These are phyloP conservation scores for Agonopterix heracliana DNA, from an alignment of 2,888 invertebrate genomes.

Conservation along the genomic window DNA sequence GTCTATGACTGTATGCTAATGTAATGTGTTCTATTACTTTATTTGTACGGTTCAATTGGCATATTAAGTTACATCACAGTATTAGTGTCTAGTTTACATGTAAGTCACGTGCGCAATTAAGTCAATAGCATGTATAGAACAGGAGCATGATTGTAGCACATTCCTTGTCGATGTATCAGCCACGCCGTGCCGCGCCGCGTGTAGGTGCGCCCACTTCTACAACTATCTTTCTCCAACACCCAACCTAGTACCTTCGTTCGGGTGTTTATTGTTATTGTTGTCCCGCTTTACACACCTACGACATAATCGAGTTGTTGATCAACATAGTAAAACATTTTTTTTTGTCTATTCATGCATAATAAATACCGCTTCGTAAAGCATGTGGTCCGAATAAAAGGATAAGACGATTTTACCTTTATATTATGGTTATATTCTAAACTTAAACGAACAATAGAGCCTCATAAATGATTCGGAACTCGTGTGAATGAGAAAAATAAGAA, in stretches of 20 bases:
- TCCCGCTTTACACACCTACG: conserved; percentile 7
- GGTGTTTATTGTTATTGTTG: conserved; percentile 9
- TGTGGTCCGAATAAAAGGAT: no score
- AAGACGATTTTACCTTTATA: no score
- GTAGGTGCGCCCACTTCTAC: conserved; percentile 23
- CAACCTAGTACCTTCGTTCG: neutral
- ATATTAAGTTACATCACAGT: neutral
- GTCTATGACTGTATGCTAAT: no score
- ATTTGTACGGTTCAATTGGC: neutral
- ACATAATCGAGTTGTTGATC: conserved; percentile 1
- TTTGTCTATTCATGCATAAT: neutral
- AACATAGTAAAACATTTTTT: conserved; percentile 1
- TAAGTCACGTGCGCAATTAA: conserved; percentile 28
- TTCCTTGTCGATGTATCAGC: conserved; percentile 45
- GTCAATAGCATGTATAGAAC: conserved; percentile 32
- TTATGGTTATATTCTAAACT: neutral
- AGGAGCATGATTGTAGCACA: conserved; percentile 37
- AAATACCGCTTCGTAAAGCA: no score
- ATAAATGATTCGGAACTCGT: neutral
- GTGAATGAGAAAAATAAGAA: conserved; percentile 14
- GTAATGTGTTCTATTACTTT: no score
- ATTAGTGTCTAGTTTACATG: conserved; percentile 20
- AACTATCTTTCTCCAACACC: conserved; percentile 12
- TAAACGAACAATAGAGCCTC: neutral
- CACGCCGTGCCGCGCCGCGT: conserved; percentile 11